Evolutionary conservation across 2,113 vertebrate genomes (phyloP), one percentile per base, ranked within the genome.

Genomic region (Proterorhinus semilunaris): DNA sequence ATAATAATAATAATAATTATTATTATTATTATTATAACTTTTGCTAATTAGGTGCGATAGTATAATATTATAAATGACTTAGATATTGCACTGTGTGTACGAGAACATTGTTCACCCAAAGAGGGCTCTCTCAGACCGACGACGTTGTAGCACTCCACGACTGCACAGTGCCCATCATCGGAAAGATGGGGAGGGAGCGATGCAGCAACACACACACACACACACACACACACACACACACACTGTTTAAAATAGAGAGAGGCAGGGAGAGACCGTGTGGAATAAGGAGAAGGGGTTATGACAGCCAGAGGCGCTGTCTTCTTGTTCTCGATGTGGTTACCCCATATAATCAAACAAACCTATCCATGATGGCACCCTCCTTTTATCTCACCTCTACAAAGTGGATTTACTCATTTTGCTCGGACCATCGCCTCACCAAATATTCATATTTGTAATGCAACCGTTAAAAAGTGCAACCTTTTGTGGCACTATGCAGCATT

Each of bases 101-200:
- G 11, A 78, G 62, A 46, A 66, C 76, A 62, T 64, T 71, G 66
- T 75, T 72, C 76, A 86, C 90, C 91, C 87, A 90, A 86, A 91
- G 88, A 90, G 89, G 91, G 86, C 88, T 88, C 90, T 87, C 90
- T 89, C 69, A 44, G 65, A 88, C 88, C 55, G 68, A 82, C 75
- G 87, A 91, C 87, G 83, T 75, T 79, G 76, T 70, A 78, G 77
- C 21, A 70, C 83, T 77, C 86, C 81, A 36, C 81, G 59, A 65
- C 74, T 49, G 74, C 80, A 78, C 76, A 76, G 54, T 67, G 81
- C 74, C 75, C 62, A 27, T 72, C 49, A 70, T 75, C 43, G 17
- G 63, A 76, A 71, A 85, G 79, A 86, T 84, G 72, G 82, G 82
- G 66, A 75, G 82, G 61, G 57, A 64, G 80, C 82, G 67, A 73